phyloP scores from a whole-genome alignment of 2,113 vertebrate genomes.

The Poeciliopsis prolifica region DNA sequence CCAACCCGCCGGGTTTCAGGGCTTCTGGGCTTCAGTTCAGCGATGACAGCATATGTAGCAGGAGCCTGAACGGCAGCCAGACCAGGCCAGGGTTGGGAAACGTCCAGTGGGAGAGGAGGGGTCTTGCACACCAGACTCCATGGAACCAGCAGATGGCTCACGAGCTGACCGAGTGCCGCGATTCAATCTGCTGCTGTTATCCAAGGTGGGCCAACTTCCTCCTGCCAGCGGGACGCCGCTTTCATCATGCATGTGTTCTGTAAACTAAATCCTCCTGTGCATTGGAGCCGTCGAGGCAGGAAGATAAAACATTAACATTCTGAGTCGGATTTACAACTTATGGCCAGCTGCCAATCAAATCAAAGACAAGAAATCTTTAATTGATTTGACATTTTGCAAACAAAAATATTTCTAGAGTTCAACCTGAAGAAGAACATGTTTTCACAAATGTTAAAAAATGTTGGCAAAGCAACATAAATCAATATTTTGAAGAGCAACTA shows the following conservation, averaged over 20 bases:
- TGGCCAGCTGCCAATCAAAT: constrained; percentile 32
- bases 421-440: background rate
- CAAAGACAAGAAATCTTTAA: background rate
- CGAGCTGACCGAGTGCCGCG: constrained; percentile 64
- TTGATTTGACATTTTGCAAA: background rate
- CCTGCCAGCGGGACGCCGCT: constrained; percentile 50
- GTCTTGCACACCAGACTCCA: constrained; percentile 60
- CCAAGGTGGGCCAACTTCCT: constrained; percentile 74
- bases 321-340: constrained; percentile 9
- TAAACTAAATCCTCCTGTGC: constrained; percentile 32
- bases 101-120: constrained; percentile 39
- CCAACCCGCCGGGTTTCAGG: constrained; percentile 39
- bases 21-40: constrained; percentile 46
- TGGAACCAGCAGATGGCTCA: constrained; percentile 72
- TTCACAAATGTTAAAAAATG: background rate
- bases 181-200: constrained; percentile 75
- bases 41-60: constrained; percentile 57
- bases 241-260: constrained; percentile 35
- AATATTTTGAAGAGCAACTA: constrained; percentile 40
- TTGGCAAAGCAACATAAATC: constrained; percentile 21
- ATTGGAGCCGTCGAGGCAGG: constrained; percentile 15
- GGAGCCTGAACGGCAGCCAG: constrained; percentile 59
- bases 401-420: background rate
- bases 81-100: constrained; percentile 31
- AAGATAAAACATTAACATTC: constrained; percentile 8